Base-by-base conservation (phyloP, 2,797 vertebrate genomes). In the Psittacula derbiana region DNA sequence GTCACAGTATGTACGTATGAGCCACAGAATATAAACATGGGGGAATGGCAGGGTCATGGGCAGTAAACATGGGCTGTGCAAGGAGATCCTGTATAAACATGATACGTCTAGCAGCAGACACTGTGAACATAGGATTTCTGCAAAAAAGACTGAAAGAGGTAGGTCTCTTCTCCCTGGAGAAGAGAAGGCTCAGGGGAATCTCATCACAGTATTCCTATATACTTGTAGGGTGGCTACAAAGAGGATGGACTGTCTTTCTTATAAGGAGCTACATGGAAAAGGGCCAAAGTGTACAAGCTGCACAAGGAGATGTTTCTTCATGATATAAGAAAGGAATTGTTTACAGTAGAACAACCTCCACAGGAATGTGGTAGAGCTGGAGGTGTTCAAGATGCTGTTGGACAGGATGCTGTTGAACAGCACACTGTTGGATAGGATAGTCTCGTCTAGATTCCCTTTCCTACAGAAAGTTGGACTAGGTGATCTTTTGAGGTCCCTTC, bases 11-110 rank as follows among this genome's bases (percentile, higher is more conserved):
- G 79, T 88, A 91, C 93, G 91, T 61, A 84, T 0, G 1, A 80
- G 52, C 75, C 38, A 24, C 8, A 46, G 64, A 93, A 69, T 31
- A 69, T 67, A 93, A 96, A 96, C 80, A 90, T 0, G 2, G 43
- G 40, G 84, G 91, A 90, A 38, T 44, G 71, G 55, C 80, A 86
- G 67, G 93, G 92, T 94, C 91, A 91, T 1, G 0, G 78, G 61
- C 90, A 82, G 80, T 64, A 88, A 95, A 95, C 44, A 65, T 0
- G 12, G 80, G 53, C 91, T 80, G 78, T 80, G 65, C 84, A 86
- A 90, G 73, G 70, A 73, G 82, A 78, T 79, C 79, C 70, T 95
- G 25, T 40, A 20, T 75, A 91, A 95, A 95, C 80, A 85, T 14
- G n/a, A 2, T 2, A 5, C 11, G 11, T n/a, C 21, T 57, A 38